Conservation (phyloP, 2,888 invertebrate genomes). For the Conchocele bisecta region DNA sequence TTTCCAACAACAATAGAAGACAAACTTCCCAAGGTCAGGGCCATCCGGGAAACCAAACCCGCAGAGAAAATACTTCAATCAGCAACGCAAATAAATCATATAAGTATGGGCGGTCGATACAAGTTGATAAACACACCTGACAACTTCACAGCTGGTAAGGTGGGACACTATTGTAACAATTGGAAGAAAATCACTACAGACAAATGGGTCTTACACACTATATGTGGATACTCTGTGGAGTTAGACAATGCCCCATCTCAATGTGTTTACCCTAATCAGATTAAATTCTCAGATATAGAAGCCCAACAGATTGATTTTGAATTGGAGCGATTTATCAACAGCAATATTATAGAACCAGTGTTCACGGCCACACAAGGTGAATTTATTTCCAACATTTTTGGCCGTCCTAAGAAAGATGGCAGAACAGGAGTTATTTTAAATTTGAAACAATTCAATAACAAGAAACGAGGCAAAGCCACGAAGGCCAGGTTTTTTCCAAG, state of each 20-base stretch:
- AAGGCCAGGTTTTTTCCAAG: too few species aligned
- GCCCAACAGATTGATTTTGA: slow-evolving; percentile 3
- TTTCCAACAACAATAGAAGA: too few species aligned
- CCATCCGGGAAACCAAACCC: background rate
- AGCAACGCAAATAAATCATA: too few species aligned
- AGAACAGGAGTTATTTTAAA: slow-evolving; percentile 1
- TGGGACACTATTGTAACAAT: slow-evolving; percentile 23
- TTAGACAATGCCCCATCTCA: background rate
- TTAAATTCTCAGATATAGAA: background rate
- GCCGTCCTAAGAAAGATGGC: slow-evolving; percentile 10
- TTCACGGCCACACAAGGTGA: background rate
- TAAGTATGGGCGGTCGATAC: background rate
- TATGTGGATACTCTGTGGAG: slow-evolving; percentile 10
- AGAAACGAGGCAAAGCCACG: too few species aligned
- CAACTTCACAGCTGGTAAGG: background rate
- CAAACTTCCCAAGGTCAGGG: background rate
- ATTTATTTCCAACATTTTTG: slow-evolving; percentile 33
- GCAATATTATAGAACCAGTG: slow-evolving; percentile 25
- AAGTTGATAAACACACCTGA: slow-evolving; percentile 1
- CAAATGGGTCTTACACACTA: slow-evolving; percentile 6
- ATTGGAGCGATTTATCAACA: slow-evolving; percentile 1
- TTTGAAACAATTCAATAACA: slow-evolving; percentile 6
- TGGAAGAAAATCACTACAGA: slow-evolving; percentile 3
- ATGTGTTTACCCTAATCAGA: background rate
- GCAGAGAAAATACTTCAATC: too few species aligned